Base-by-base conservation (phyloP, 2,113 vertebrate species). In the Cyanistes caeruleus region DNA sequence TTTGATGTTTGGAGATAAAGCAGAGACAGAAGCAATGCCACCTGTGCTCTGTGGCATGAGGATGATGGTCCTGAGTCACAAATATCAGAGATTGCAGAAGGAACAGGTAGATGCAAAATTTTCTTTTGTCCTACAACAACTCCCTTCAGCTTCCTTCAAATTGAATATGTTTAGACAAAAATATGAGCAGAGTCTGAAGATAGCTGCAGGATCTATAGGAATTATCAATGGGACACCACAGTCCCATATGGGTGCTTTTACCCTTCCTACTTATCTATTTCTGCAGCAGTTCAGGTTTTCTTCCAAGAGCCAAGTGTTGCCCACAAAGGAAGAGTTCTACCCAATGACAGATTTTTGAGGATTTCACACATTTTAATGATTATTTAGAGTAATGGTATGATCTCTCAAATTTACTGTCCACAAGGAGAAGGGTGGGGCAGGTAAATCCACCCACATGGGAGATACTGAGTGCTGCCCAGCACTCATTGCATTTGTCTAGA, bases 401-500 rank as follows among this genome's bases (percentile, higher is more conserved):
- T 75, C 9, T 23, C 28, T 51, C 5, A 5, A 33, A 43, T 19
- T 84, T 82, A 39, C 31, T 35, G 17, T 25, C 18, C 25, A 24
- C 19, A 1, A 15, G 30, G 4, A 24, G 21, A 11, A 24, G 7
- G 11, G 10, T 25, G 2, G 12, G 1, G 8, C 9, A 41, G 27
- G 12, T 30, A 73, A 84, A 80, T 35, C 37, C 17, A 58, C 27
- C 1, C 5, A 44, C 16, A 10, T 10, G 22, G 56, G 48, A 81
- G 48, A 75, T 13, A 58, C 0, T 35, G 25, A 70, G 41, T 16
- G 14, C 12, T 78, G 43, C 9, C 20, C 48, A 65, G 13, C 27
- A 15, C 10, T 74, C 49, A 24, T 19, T 59, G 12, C 11, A 35
- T 78, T 87, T 67, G 10, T 56, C 58, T 85, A 35, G 19, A 25